Evolutionary conservation across 2,888 invertebrate genomes (phyloP).

Genomic region (Brachyptera risi): DNA sequence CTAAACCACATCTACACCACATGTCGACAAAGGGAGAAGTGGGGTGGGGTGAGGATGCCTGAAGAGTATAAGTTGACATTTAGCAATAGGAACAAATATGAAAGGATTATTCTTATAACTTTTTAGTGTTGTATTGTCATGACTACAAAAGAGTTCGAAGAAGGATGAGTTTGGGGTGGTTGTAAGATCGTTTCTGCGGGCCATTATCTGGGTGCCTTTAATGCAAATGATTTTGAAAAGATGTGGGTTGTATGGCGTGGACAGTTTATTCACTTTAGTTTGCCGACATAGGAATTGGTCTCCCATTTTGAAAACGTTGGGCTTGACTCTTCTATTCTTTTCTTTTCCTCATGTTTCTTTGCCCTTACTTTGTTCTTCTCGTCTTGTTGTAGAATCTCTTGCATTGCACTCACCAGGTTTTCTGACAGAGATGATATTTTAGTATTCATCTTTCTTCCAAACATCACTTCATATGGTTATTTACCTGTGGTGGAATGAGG

Average conservation of each 20-base stretch:
- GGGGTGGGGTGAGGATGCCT: no score
- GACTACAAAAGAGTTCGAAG: neutral
- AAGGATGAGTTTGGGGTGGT: neutral
- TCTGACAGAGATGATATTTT: neutral
- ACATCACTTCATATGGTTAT: neutral
- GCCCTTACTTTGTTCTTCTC: neutral
- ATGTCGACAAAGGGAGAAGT: no score
- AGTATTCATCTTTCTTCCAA: neutral
- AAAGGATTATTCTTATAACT: no score
- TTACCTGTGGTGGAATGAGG: neutral
- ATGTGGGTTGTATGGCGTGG: neutral
- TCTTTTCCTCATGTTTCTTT: neutral
- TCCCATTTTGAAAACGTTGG: neutral
- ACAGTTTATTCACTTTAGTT: neutral
- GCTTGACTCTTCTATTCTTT: neutral
- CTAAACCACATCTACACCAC: no score
- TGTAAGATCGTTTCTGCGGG: neutral
- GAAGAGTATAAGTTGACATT: no score
- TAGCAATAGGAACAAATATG: no score
- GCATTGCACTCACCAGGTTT: neutral
- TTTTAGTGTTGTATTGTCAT: no score
- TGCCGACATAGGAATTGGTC: neutral
- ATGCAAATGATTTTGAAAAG: neutral
- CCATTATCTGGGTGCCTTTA: neutral
- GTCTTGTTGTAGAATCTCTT: neutral